Percentiles rank a stretch among this genome's conserved stretches.
phyloP scores from a whole-genome alignment of 2,113 vertebrate genomes.

The Scartelaos histophorus region DNA sequence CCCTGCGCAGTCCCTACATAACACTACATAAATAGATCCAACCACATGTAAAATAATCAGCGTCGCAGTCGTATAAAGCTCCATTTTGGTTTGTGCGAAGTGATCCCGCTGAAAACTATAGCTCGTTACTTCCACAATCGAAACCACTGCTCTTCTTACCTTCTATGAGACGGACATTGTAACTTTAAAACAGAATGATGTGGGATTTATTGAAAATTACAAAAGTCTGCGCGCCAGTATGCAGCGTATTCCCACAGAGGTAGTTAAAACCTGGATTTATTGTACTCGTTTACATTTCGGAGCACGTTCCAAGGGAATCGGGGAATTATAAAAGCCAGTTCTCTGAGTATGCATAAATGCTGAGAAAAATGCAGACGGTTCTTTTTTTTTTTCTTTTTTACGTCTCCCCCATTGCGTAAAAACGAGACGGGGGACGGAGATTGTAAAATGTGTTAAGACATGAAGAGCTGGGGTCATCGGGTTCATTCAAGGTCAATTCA shows the following conservation, averaged over 20 bases:
- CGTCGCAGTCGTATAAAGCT: conserved; percentile 46
- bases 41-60: conserved; percentile 41
- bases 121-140: conserved; percentile 38
- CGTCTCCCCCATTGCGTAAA: conserved; percentile 58
- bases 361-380: conserved; percentile 64
- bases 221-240: conserved; percentile 57
- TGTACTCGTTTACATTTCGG: conserved; percentile 74
- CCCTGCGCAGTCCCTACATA: conserved; percentile 29
- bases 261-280: conserved; percentile 75
- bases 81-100: conserved; percentile 64
- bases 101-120: conserved; percentile 63
- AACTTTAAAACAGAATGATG: conserved; percentile 62
- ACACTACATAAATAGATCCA: conserved; percentile 55
- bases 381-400: conserved; percentile 25
- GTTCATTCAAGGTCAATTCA: not conserved
- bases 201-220: conserved; percentile 65
- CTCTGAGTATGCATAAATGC: conserved; percentile 64
- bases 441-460: conserved; percentile 15
- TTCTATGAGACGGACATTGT: conserved; percentile 63
- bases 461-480: not conserved
- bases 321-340: conserved; percentile 69
- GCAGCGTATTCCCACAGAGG: conserved; percentile 65
- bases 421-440: conserved; percentile 39
- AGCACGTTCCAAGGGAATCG: conserved; percentile 71
- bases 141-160: conserved; percentile 22